These are phyloP conservation scores for Popillia japonica DNA, from an alignment of 1,140 invertebrate genomes.

Conservation along the genomic window DNA sequence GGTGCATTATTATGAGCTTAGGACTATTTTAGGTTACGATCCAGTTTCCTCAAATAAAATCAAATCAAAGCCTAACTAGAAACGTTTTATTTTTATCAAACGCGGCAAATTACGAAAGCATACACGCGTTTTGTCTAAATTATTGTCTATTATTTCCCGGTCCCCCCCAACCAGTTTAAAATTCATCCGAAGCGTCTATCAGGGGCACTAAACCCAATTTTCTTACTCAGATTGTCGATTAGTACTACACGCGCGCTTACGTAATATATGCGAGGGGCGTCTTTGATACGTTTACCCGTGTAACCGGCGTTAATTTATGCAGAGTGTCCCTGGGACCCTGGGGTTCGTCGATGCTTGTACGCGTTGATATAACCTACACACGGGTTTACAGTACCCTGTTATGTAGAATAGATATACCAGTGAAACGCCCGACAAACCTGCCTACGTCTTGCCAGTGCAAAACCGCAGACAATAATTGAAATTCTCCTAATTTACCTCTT, in stretches of 20 bases:
- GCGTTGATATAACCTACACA: not conserved
- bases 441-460: not conserved
- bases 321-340: not conserved
- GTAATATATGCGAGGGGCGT: not conserved
- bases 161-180: not conserved
- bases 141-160: not conserved
- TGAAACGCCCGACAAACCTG: not conserved
- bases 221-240: conserved; percentile 18
- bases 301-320: conserved; percentile 1
- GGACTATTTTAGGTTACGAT: too few species aligned
- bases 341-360: not conserved
- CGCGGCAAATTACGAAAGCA: not conserved
- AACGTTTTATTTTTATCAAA: too few species aligned
- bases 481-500: conserved; percentile 1
- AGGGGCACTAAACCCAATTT: conserved; percentile 6
- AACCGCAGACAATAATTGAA: not conserved
- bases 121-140: not conserved
- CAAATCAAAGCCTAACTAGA: too few species aligned
- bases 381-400: not conserved
- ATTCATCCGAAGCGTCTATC: not conserved
- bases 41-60: too few species aligned
- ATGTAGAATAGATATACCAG: not conserved
- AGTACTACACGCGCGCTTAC: not conserved
- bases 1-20: too few species aligned
- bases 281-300: conserved; percentile 9